A percentile compares a stretch with the other conserved stretches of the same genome.
Evolutionary conservation across 2,113 vertebrate species (phyloP).

Genomic region (Apaloderma vittatum): DNA sequence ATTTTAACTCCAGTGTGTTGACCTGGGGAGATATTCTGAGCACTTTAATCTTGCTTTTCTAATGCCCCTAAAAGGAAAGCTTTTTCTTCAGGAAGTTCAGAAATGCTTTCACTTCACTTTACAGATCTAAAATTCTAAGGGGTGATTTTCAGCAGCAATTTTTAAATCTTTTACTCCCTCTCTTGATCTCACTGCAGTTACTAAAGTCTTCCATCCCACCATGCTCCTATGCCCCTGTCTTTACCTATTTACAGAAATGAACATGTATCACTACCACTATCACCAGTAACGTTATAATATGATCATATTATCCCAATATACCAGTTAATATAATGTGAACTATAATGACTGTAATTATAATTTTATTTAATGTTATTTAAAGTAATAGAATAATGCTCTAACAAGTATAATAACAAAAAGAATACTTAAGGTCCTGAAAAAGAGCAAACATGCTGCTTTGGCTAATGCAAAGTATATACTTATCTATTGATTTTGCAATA

Average conservation of each 20-base stretch:
- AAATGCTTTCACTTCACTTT: not conserved
- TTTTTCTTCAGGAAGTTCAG: not conserved
- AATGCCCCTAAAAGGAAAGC: not conserved
- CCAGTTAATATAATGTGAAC: not conserved
- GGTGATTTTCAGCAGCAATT: accelerated
- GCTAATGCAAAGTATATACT: not conserved
- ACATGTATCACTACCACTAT: not conserved
- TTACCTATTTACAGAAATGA: not conserved
- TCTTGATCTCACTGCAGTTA: not conserved
- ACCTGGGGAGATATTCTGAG: not conserved
- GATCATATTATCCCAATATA: not conserved
- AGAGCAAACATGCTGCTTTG: not conserved
- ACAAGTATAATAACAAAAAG: slow-evolving; percentile 23
- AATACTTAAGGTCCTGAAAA: not conserved
- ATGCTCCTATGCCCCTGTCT: not conserved
- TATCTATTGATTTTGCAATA: slow-evolving; percentile 25
- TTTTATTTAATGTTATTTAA: not conserved
- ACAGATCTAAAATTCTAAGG: not conserved
- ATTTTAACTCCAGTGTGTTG: not conserved
- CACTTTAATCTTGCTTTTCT: not conserved
- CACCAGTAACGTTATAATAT: not conserved
- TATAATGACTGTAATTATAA: not conserved
- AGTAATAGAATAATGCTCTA: not conserved
- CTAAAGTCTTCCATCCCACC: not conserved
- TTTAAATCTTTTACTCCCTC: not conserved